phyloP scores from a whole-genome alignment of 2,113 vertebrate species.

The Entomyzon cyanotis region DNA sequence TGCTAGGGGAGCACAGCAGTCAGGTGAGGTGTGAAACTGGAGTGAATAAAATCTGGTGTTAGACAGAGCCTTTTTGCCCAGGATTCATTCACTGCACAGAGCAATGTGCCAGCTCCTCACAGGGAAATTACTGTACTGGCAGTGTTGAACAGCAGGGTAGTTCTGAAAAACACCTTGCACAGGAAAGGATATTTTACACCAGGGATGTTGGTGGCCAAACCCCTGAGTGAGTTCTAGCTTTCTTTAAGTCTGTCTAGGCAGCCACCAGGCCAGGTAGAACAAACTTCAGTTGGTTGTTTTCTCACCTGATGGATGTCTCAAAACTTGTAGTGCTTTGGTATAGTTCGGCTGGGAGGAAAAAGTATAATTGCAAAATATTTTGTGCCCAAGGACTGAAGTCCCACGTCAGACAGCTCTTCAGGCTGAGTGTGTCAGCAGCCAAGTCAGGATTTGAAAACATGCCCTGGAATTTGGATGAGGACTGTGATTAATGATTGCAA shows the following conservation, averaged over 20 bases:
- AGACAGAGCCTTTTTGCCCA: neutral
- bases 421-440: neutral
- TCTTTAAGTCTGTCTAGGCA: neutral
- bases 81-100: neutral
- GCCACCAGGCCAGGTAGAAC: neutral
- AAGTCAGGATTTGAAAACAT: neutral
- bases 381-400: neutral
- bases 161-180: neutral
- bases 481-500: conserved; percentile 34
- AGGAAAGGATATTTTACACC: neutral
- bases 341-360: neutral
- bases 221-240: neutral
- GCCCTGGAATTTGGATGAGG: neutral
- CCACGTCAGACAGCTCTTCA: neutral
- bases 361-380: neutral
- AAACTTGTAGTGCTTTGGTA: neutral
- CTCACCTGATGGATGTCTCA: neutral
- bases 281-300: neutral
- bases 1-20: neutral
- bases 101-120: neutral
- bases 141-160: neutral
- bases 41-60: conserved; percentile 33
- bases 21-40: conserved; percentile 24
- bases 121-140: neutral
- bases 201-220: neutral